Evolutionary conservation across 2,113 vertebrate genomes (phyloP).

Genomic region (Cavia aperea): DNA sequence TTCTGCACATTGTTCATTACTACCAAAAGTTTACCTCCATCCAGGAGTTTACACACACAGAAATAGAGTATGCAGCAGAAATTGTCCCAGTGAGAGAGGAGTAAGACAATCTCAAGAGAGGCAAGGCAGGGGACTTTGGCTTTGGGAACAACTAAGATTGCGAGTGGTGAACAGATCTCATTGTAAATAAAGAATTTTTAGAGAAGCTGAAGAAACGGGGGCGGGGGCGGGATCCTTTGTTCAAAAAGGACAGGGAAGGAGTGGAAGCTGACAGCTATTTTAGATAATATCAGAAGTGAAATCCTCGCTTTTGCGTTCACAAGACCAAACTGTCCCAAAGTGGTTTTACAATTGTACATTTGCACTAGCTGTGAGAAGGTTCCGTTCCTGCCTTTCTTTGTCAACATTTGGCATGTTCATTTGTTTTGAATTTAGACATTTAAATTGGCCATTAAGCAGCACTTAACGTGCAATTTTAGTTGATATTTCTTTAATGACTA

Average conservation of each 20-base stretch:
- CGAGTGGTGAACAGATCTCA: neutral
- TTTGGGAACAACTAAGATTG: neutral
- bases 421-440: neutral
- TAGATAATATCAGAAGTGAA: neutral
- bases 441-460: neutral
- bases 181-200: neutral
- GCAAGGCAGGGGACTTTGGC: too few relatives aligned
- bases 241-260: neutral
- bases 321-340: neutral
- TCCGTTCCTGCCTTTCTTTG: neutral
- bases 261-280: neutral
- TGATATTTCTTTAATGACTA: neutral
- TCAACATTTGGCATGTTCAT: neutral
- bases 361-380: neutral
- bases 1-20: too few relatives aligned
- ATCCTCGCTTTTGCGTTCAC: neutral
- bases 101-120: neutral
- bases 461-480: neutral
- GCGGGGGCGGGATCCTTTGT: neutral
- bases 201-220: neutral
- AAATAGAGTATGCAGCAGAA: too few relatives aligned
- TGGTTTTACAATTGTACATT: neutral
- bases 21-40: too few relatives aligned
- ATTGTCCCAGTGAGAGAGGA: neutral
- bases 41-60: neutral